A percentile compares a stretch with the other conserved stretches of the same genome.
Conservation (phyloP, 2,888 invertebrate species). For the Philereme transversata region DNA sequence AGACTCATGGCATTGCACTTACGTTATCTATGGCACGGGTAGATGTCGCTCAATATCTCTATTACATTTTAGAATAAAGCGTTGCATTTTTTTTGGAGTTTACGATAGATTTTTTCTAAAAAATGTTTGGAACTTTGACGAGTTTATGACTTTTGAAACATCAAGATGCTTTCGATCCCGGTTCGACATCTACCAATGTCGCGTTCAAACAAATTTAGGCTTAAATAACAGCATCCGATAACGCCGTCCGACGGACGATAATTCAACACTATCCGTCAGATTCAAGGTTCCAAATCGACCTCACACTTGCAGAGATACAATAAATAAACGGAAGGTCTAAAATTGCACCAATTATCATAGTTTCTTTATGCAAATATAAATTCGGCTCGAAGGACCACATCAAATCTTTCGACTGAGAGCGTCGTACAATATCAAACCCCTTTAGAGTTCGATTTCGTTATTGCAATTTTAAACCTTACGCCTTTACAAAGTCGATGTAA, state of each 20-base stretch:
- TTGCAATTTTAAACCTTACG: not conserved
- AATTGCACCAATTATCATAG: not conserved
- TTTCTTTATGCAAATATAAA: not conserved
- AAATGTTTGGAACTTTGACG: conserved; percentile 14
- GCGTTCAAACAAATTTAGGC: conserved; percentile 19
- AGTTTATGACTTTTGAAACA: conserved; percentile 1
- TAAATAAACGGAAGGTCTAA: not conserved
- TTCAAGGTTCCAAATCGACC: not conserved
- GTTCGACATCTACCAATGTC: conserved; percentile 12
- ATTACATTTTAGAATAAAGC: conserved; percentile 13
- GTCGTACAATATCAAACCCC: too few species aligned
- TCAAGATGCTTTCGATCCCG: conserved; percentile 5
- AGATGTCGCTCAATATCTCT: conserved; percentile 8
- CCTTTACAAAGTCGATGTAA: not conserved
- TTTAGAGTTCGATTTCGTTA: not conserved
- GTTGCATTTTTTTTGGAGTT: conserved; percentile 21
- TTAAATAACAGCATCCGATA: conserved; percentile 11
- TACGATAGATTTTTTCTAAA: conserved; percentile 19
- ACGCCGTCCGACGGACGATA: not conserved
- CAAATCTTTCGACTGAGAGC: too few species aligned
- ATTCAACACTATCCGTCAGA: conserved; percentile 4
- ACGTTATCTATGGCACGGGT: conserved; percentile 19
- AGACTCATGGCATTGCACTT: conserved; percentile 36
- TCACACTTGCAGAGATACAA: too few species aligned
- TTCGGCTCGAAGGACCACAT: not conserved